Conservation (phyloP, 2,797 vertebrate genomes). For the Platyrinchus mystaceus region DNA sequence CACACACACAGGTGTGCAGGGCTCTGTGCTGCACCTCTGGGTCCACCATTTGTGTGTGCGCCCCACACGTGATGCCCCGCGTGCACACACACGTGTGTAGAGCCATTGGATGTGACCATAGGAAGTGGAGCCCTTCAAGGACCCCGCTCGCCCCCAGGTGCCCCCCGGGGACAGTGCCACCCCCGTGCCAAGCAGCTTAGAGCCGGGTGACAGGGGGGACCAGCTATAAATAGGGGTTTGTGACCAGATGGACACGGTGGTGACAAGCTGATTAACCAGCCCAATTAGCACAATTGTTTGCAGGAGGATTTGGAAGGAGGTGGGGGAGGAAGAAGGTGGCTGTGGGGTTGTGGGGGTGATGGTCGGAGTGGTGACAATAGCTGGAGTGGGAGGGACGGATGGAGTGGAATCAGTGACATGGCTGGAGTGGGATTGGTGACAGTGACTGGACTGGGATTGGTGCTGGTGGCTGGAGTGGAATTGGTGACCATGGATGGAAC, state of each 20-base stretch:
- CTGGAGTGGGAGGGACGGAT: neutral
- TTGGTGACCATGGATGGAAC: neutral
- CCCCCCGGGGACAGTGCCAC: neutral
- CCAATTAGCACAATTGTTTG: conserved; percentile 61
- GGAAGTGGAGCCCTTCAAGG: neutral
- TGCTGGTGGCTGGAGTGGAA: neutral
- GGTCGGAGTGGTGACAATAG: neutral
- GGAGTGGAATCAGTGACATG: no score
- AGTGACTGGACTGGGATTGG: neutral
- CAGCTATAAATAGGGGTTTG: conserved; percentile 67
- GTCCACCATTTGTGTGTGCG: accelerated
- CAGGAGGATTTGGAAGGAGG: conserved; percentile 33
- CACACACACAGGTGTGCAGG: neutral
- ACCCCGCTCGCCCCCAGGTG: neutral
- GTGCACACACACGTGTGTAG: neutral
- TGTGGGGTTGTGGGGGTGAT: neutral
- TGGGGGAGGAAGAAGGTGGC: neutral
- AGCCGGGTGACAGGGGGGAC: neutral
- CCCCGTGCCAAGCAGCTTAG: conserved; percentile 55
- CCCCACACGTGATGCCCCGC: accelerated
- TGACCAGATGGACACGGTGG: conserved; percentile 29
- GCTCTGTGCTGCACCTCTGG: accelerated
- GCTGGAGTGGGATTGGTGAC: neutral
- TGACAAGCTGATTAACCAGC: conserved; percentile 67
- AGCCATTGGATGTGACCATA: accelerated